phyloP scores from a whole-genome alignment of 2,888 invertebrate species.

The Aproaerema taeniolella region DNA sequence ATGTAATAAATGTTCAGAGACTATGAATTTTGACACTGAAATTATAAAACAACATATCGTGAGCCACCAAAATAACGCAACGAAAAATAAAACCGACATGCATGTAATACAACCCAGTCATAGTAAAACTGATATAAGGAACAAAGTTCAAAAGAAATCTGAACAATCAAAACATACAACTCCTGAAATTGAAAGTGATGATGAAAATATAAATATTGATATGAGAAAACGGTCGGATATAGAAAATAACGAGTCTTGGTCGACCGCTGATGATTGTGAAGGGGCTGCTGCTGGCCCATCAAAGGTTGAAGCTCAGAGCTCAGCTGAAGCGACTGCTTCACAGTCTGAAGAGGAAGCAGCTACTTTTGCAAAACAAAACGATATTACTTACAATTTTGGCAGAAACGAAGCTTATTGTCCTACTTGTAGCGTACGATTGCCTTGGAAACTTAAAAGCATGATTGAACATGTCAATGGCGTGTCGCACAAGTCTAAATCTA shows the following conservation, averaged over 20 bases:
- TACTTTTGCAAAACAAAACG: slow-evolving; percentile 26
- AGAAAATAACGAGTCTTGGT: no score
- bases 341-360: slow-evolving; percentile 7
- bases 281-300: no score
- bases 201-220: no score
- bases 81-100: no score
- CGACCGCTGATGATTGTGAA: no score
- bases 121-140: no score
- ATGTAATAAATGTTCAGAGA: slow-evolving; percentile 25
- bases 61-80: slow-evolving; percentile 10
- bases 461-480: slow-evolving; percentile 34
- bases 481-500: slow-evolving; percentile 28
- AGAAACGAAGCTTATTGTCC: slow-evolving; percentile 27
- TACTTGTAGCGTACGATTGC: slow-evolving; percentile 27
- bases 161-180: no score
- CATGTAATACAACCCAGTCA: no score
- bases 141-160: no score
- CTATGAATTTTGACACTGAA: slow-evolving; percentile 19
- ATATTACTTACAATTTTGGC: slow-evolving; percentile 26
- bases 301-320: background rate
- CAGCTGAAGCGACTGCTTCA: background rate
- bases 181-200: no score
- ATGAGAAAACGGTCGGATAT: no score
- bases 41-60: slow-evolving; percentile 6
- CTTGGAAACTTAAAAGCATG: slow-evolving; percentile 28